Percentiles rank a stretch among this genome's conserved stretches.
These are phyloP conservation scores for Lophotis ruficrista DNA, from an alignment of 2,113 vertebrate species.

Conservation along the genomic window DNA sequence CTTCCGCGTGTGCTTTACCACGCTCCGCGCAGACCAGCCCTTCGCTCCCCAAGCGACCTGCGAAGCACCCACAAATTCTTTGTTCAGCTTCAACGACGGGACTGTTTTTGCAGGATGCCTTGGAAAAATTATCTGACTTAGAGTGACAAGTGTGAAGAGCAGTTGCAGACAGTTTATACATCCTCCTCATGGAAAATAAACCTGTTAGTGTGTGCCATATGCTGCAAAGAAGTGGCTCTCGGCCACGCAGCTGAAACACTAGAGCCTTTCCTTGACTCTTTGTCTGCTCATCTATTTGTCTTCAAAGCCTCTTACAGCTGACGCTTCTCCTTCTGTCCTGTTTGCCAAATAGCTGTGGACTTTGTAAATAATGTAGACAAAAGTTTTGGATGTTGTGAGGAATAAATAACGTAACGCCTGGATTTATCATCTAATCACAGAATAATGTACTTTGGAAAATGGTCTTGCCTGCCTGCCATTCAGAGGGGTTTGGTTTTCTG, in stretches of 20 bases:
- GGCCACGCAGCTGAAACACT: conserved; percentile 39
- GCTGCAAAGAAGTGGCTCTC: conserved; percentile 43
- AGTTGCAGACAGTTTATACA: conserved; percentile 65
- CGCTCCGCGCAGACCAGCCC: accelerated
- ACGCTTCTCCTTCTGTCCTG: neutral
- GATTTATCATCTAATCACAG: neutral
- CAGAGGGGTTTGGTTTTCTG: neutral
- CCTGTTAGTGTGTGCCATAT: conserved; percentile 51
- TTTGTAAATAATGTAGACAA: neutral
- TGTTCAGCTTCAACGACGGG: neutral
- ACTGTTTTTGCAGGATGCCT: neutral
- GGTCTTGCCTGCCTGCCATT: neutral
- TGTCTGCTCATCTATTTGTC: conserved; percentile 45
- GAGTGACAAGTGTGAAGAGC: conserved; percentile 64
- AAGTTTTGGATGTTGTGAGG: neutral
- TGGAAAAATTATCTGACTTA: conserved; percentile 38
- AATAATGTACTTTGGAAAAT: neutral
- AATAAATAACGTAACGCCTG: neutral
- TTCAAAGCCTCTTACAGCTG: conserved; percentile 34
- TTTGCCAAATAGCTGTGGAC: conserved; percentile 43
- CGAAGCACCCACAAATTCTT: neutral
- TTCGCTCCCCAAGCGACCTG: neutral
- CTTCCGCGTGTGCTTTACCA: neutral
- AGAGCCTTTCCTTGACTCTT: conserved; percentile 40
- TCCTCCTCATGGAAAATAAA: conserved; percentile 61